Base-by-base conservation (phyloP, 2,888 invertebrate species). In the Dorcus hopei region DNA sequence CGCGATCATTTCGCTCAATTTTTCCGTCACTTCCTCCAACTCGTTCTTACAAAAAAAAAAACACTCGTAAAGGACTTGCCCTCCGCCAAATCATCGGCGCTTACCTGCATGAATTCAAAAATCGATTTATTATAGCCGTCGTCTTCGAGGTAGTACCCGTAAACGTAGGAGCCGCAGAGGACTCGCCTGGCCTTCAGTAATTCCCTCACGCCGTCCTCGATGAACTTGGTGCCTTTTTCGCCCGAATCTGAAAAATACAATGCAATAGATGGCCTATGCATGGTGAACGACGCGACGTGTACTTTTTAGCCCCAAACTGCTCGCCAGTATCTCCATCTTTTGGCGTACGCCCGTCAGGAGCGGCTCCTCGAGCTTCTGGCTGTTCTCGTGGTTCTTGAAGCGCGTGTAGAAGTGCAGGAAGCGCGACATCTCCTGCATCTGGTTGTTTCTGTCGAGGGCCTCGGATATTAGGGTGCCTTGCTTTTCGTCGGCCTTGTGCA, bases 41-140 rank as follows among this genome's bases (percentile, higher is more conserved):
- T 87, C 87, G 64, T 85, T 86, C 86, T 87, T 72, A 55, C 43
- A 48, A 47, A 49, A 51, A 39, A 51, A 58, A 43, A 11, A 40
- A 39, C 16, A 23, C 41, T n/a, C 39, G 40, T 14, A 16, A 23
- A 33, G 9, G 14, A 38, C 23, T 38, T 38, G 14, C 9, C 9
- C 2, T 1, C 14, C 26, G 2, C 26, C 2, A 26, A 26, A 26
- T 5, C 26, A 1, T 26, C 26, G 38, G 5, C 45, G 14, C 43
- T 52, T 73, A 85, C 86, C 83, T 86, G 87, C 84, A 87, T 85
- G 68, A 85, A 85, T 73, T 87, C 87, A 74, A 87, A 87, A 58
- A 87, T 86, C 43, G 83, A 82, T 74, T 85, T 85, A 71, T 85
- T 85, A 70, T 85, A 85, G 5, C 85, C 85, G 69, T 83, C 82